Conservation (phyloP, 2,888 invertebrate species). For the Bombylius major region DNA sequence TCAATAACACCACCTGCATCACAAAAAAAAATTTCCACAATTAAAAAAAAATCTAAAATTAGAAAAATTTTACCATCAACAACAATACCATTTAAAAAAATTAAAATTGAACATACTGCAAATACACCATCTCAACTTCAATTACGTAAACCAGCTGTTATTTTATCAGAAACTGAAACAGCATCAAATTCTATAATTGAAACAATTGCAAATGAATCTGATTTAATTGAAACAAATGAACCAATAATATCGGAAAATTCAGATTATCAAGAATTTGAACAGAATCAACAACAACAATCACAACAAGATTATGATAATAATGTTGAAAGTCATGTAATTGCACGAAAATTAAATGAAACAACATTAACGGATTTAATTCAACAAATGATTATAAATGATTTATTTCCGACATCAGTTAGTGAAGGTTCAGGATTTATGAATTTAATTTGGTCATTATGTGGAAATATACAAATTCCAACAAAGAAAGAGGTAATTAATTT, state of each 20-base stretch:
- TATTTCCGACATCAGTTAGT: constrained; percentile 17
- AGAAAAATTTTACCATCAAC: neutral
- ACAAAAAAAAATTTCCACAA: neutral
- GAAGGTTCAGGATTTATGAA: constrained; percentile 18
- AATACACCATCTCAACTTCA: neutral
- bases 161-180: neutral
- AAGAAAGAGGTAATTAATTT: constrained; percentile 11
- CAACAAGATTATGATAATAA: neutral
- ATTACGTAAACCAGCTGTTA: neutral
- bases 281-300: neutral
- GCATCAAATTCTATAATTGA: neutral
- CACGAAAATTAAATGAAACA: neutral
- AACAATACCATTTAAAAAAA: neutral
- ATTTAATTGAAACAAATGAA: neutral
- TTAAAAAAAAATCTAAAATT: neutral
- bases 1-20: neutral
- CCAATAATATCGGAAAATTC: neutral
- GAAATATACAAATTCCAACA: constrained; percentile 1
- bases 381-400: constrained; percentile 21
- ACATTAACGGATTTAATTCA: constrained; percentile 13
- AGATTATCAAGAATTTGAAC: neutral
- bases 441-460: constrained; percentile 10
- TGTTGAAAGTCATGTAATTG: neutral
- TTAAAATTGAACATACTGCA: neutral
- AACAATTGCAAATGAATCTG: neutral